Evolutionary conservation across 1,140 invertebrate species (phyloP), one percentile per base, ranked within the genome.

Genomic region (Wasmannia auropunctata): DNA sequence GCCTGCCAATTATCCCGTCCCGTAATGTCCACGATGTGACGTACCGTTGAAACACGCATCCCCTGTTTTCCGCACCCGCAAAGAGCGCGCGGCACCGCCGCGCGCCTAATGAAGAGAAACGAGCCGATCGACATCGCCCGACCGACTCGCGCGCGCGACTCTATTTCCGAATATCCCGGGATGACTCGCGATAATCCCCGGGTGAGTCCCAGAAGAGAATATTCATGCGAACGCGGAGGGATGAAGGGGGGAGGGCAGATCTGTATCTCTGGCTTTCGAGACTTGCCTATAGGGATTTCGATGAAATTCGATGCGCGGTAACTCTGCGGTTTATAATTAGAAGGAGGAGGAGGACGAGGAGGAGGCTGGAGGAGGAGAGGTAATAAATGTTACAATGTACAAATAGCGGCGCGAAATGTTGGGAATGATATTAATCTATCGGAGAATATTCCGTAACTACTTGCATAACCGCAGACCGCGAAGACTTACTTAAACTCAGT

Each of bases 61-160:
- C 31, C 37, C 5, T 22, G 54, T 43, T 83, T 80, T 83, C 51
- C 8, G 37, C 37, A 14, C 6, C 31, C 51, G 22, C 67, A 56
- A 58, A 43, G 25, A 22, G 25, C 51, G 8, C n/a, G n/a, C n/a
- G n/a, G n/a, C 25, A 46, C 11, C 51, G 8, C 5, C 67, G 79
- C 19, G n/a, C 19, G 6, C n/a, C 28, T 72, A 74, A 83, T 74
- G 51, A 74, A 74, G 79, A 58, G 79, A 60, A 83, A 34, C 67
- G 40, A 60, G 46, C 51, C 37, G 79, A 46, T 72, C 49, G 28
- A 67, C 43, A 25, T 10, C n/a, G 10, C 31, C n/a, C 40, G 56
- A 16, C 5, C 58, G 51, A 25, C 31, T 4, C 34, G 25, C 31
- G 8, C 34, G 25, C 10, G n/a, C 40, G 46, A 56, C 46, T 22